Evolutionary conservation across 2,797 vertebrate species (phyloP).

Genomic region (Rhynchonycteris naso): DNA sequence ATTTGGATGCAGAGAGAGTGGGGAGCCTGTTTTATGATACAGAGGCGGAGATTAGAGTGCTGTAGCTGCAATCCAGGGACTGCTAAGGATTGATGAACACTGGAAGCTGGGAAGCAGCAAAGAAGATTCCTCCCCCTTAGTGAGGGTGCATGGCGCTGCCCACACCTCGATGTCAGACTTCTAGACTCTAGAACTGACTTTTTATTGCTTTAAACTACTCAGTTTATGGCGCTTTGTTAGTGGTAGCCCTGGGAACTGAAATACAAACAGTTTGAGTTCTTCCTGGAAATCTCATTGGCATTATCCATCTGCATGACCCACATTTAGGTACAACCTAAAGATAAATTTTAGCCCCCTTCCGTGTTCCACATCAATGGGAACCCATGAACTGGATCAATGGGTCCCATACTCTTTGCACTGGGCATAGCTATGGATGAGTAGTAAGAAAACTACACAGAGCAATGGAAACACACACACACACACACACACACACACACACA

Average conservation of each 20-base stretch:
- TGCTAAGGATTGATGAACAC: not conserved
- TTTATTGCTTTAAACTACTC: not conserved
- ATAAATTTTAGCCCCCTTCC: not conserved
- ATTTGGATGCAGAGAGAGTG: not conserved
- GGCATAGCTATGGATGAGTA: rapidly evolving
- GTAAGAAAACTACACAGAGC: not conserved
- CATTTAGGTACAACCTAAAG: not conserved
- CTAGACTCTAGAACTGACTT: not conserved
- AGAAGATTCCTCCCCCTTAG: not conserved
- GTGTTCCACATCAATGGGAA: not conserved
- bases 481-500: not conserved
- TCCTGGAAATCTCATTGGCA: not conserved
- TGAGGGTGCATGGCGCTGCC: too few species aligned
- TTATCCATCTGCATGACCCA: not conserved
- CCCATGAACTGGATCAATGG: not conserved
- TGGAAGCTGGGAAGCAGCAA: not conserved
- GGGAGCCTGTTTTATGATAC: not conserved
- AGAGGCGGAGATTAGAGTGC: not conserved
- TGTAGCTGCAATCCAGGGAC: not conserved
- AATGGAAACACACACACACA: not conserved
- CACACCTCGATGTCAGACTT: not conserved
- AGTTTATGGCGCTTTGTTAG: not conserved
- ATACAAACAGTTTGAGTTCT: not conserved
- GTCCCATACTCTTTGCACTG: not conserved
- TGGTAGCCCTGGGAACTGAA: not conserved